Conservation (phyloP, 2,797 vertebrate species). For the Potorous gilbertii region DNA sequence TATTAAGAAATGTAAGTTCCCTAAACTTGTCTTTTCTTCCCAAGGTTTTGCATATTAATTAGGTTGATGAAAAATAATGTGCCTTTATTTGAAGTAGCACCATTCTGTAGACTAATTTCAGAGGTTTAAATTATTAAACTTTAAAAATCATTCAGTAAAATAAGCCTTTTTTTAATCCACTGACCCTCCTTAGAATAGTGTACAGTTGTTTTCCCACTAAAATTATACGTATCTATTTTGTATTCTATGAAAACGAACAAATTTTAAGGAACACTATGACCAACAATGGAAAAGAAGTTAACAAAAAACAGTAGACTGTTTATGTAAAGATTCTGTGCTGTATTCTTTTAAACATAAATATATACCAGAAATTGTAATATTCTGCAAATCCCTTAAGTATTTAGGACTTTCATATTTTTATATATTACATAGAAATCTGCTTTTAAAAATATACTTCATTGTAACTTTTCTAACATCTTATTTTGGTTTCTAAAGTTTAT, state of each 20-base stretch:
- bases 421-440: not conserved
- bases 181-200: not conserved
- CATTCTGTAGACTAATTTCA: not conserved
- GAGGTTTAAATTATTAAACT: not conserved
- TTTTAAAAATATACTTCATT: not conserved
- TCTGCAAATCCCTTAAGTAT: not conserved
- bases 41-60: not conserved
- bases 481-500: not conserved
- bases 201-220: not conserved
- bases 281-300: not conserved
- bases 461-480: fast-evolving
- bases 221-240: not conserved
- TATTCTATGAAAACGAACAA: not conserved
- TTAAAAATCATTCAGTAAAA: not conserved
- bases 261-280: conserved; percentile 1
- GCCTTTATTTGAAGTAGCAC: not conserved
- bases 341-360: not conserved
- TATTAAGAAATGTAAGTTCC: not conserved
- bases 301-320: not conserved
- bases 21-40: not conserved
- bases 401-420: not conserved
- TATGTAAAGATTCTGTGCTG: not conserved
- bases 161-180: not conserved
- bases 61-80: not conserved
- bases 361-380: not conserved